Evolutionary conservation across 2,888 invertebrate genomes (phyloP).

Genomic region (Syrista parreyssii): DNA sequence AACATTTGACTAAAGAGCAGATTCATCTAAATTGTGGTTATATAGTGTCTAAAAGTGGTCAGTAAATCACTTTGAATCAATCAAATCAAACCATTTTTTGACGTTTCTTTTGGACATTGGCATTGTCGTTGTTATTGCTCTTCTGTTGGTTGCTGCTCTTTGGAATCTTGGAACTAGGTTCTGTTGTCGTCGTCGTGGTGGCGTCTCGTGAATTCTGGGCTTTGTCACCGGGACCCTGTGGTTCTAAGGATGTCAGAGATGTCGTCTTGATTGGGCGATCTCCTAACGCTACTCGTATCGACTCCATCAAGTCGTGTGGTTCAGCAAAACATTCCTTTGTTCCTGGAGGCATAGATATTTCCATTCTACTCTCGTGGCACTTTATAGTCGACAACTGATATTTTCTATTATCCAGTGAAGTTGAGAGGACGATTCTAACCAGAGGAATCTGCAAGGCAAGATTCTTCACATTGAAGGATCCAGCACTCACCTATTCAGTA

Average conservation of each 20-base stretch:
- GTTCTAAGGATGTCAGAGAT: background rate
- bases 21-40: background rate
- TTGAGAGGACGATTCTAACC: conserved; percentile 1
- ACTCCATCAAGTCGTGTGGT: conserved; percentile 71
- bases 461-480: conserved; percentile 6
- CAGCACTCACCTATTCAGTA: conserved; percentile 48
- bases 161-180: background rate
- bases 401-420: background rate
- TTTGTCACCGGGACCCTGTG: conserved; percentile 42
- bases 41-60: background rate
- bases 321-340: conserved; percentile 73
- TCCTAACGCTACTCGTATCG: conserved; percentile 72
- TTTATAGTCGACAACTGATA: background rate
- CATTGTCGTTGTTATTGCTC: conserved; percentile 43
- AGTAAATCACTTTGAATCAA: background rate
- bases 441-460: conserved; percentile 23
- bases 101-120: conserved; percentile 54
- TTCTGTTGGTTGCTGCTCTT: conserved; percentile 3
- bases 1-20: background rate
- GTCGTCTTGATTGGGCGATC: conserved; percentile 50
- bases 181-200: background rate
- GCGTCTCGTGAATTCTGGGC: conserved; percentile 21
- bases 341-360: conserved; percentile 67
- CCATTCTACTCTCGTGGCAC: background rate
- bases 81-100: conserved; percentile 58